phyloP scores from a whole-genome alignment of 53 echinoderm and acorn worm genomes.

The Luidia sarsii region DNA sequence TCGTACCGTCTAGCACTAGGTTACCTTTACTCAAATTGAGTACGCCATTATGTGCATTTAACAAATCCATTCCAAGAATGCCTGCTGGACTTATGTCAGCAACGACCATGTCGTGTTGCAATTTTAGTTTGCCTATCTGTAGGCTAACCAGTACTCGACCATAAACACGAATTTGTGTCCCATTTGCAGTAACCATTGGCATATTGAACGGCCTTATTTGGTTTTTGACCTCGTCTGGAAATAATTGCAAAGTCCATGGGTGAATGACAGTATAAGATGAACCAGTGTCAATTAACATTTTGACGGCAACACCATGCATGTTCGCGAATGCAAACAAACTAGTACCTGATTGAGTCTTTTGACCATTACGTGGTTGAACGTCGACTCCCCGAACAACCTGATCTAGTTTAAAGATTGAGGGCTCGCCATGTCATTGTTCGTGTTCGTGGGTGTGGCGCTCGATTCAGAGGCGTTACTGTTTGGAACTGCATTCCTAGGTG shows the following conservation, averaged over 20 bases:
- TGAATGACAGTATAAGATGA: not conserved
- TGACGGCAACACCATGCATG: constrained; percentile 1
- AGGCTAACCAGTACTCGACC: not conserved
- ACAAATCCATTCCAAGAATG: constrained; percentile 14
- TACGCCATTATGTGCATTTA: too few species aligned
- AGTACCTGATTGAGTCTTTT: not conserved
- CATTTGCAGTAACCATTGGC: not conserved
- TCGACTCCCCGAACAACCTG: constrained; percentile 8
- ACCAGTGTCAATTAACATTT: not conserved
- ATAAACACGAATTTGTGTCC: not conserved
- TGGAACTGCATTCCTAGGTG: not conserved
- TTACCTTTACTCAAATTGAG: too few species aligned
- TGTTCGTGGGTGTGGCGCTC: too few species aligned
- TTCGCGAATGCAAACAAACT: not conserved
- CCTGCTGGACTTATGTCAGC: constrained; percentile 1
- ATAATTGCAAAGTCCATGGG: not conserved
- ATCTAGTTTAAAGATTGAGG: not conserved
- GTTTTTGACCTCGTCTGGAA: not conserved
- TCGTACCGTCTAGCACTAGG: too few species aligned
- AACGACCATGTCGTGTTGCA: not conserved
- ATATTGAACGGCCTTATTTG: not conserved
- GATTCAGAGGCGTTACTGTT: not conserved
- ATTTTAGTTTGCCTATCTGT: not conserved
- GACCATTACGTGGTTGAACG: not conserved
- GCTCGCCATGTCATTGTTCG: not conserved